These are phyloP conservation scores for Anguilla pacifica DNA, from an alignment of 2,797 vertebrate genomes.

Conservation along the genomic window DNA sequence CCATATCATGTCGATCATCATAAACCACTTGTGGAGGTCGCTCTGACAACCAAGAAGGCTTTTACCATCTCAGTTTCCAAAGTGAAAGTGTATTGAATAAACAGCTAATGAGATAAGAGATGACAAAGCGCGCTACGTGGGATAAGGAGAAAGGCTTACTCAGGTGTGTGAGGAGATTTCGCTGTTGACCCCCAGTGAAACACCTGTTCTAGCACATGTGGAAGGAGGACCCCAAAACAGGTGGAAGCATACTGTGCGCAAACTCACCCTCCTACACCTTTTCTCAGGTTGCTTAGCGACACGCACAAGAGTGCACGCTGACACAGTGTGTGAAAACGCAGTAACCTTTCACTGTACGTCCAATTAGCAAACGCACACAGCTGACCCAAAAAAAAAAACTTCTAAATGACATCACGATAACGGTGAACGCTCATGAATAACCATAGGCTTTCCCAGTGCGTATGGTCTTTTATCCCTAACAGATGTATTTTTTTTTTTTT, in stretches of 20 bases:
- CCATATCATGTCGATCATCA: not conserved
- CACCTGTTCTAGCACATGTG: not conserved
- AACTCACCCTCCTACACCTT: not conserved
- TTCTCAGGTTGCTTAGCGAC: not conserved
- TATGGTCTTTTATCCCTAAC: not conserved
- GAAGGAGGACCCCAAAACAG: not conserved
- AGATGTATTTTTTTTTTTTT: not conserved
- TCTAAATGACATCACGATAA: not conserved
- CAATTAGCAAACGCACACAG: not conserved
- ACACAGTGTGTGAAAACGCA: not conserved
- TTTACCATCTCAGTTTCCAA: not conserved
- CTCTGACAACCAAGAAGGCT: not conserved
- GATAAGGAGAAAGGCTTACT: not conserved
- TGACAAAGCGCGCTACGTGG: not conserved
- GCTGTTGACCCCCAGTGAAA: too few species aligned
- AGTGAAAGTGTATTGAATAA: constrained; percentile 12
- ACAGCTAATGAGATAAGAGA: not conserved
- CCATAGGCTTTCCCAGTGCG: not conserved
- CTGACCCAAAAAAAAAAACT: not conserved
- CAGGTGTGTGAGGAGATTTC: not conserved
- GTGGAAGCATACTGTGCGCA: not conserved
- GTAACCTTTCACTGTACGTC: not conserved
- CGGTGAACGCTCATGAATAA: not conserved
- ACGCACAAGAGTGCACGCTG: not conserved
- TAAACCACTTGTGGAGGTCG: not conserved